Base-by-base conservation (phyloP, 2,888 invertebrate genomes). In the Thereva nobilitata region DNA sequence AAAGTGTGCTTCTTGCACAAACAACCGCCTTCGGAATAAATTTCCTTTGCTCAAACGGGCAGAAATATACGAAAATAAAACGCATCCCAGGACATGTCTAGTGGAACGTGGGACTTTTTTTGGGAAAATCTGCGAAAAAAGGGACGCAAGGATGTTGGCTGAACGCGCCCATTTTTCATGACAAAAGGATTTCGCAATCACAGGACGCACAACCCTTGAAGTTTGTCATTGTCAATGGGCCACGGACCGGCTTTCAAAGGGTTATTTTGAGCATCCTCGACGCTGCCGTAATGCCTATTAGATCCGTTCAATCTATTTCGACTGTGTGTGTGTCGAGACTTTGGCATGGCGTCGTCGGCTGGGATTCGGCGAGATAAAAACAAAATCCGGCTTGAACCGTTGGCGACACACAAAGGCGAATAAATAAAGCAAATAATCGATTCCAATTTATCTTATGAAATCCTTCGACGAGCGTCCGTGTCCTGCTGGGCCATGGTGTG, bases 381-480 rank as follows among this genome's bases (percentile, higher is more conserved):
- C 44, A 57, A 59, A 59, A 38, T 6, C n/a, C 35, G 44, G n/a
- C 42, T 44, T 37, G 10, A 35, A 47, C 47, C 47, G 38, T 9
- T n/a, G 45, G 47, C 47, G 57, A 47, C 56, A 47, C 37, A 23
- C 23, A 59, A 6, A 35, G 37, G n/a, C n/a, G 10, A 59, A 59
- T 47, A 59, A 59, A 59, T 59, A 59, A 59, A 59, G 41, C 57
- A 59, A 59, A 59, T 59, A 59, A 59, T 59, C 57, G 57, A 59
- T 59, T 59, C 47, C 57, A 59, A 59, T 59, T 59, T 59, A 59
- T 59, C 47, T 59, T 37, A 37, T 59, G 47, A 38, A 47, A 47
- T 38, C 45, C 45, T 59, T 47, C 42, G 57, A 47, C 44, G 10
- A 9, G 47, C 57, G 7, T 44, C 12, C 8, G 44, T 23, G 23